Evolutionary conservation across 1,140 invertebrate genomes (phyloP).

Genomic region (Drosophila prosaltans): DNA sequence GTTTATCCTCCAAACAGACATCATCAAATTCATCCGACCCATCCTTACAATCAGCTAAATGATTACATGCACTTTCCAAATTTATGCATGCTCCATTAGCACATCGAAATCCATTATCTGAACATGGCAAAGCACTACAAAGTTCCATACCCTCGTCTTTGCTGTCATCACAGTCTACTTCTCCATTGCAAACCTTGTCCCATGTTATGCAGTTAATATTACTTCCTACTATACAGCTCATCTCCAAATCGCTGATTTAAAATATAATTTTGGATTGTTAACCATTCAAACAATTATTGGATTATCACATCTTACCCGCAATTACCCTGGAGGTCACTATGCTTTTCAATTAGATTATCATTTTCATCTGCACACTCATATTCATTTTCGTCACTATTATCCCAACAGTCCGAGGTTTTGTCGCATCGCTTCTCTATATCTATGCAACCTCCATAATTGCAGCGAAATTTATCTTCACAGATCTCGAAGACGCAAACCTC

Average conservation of each 20-base stretch:
- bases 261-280: too few species aligned
- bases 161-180: conserved; percentile 84
- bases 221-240: neutral
- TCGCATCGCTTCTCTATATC: neutral
- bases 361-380: conserved; percentile 5
- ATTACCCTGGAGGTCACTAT: neutral
- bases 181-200: conserved; percentile 72
- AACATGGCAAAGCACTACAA: conserved; percentile 72
- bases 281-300: too few species aligned
- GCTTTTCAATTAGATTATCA: too few species aligned
- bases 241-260: neutral
- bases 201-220: conserved; percentile 26
- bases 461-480: conserved; percentile 28
- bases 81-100: conserved; percentile 85
- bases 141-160: conserved; percentile 85
- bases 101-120: conserved; percentile 84
- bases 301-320: conserved; percentile 26
- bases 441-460: conserved; percentile 46
- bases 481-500: neutral
- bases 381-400: conserved; percentile 38
- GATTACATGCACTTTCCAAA: conserved; percentile 85
- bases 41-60: conserved; percentile 86
- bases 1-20: conserved; percentile 2
- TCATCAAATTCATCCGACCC: conserved; percentile 87
- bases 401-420: conserved; percentile 22